Evolutionary conservation across 1,140 invertebrate species (phyloP), one percentile per base, ranked within the genome.

Genomic region (Brachystomella parvula): DNA sequence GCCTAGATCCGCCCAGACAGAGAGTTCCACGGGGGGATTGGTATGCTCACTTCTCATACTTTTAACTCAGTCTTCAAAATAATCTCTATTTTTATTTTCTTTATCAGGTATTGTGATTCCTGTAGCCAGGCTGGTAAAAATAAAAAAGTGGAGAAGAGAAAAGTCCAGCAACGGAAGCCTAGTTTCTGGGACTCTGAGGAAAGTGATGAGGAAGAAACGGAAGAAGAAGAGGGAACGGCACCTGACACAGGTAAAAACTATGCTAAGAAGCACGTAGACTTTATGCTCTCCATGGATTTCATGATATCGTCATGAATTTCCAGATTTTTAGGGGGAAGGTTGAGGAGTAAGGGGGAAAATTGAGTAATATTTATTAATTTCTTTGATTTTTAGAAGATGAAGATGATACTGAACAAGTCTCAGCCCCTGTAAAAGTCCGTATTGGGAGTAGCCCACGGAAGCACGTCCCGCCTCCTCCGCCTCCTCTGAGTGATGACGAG

Each of bases 21-120:
- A 80, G 83, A 68, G 75, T 80, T 3, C 85, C 85, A 0, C 77
- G 83, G 64, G 81, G 83, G 31, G 78, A 78, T 31, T 87, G 85
- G 85, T 77, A 76, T 15, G 21, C n/a, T n/a, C n/a, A n/a, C n/a
- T n/a, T n/a, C n/a, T 53, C 9, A 53, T 26, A 6, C 49, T 26
- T 87, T 85, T 12, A 29, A 12, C 57, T 31, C 9, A 59, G 24
- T 24, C 19, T 2, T 59, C 30, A 26, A 29, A 12, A 19, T 26
- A 15, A 53, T 26, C 21, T 3, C 24, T 26, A 53, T 6, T 53
- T 19, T 53, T 15, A 6, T 12, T 12, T 29, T 9, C 19, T 24
- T 59, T 26, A 15, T 9, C 57, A 59, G 30, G 30, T 59, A 59
- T 29, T 29, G 57, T 59, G 24, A 29, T 29, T 9, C 57, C 3